Conservation (phyloP, 2,888 invertebrate genomes). For the Ectemnius cavifrons region DNA sequence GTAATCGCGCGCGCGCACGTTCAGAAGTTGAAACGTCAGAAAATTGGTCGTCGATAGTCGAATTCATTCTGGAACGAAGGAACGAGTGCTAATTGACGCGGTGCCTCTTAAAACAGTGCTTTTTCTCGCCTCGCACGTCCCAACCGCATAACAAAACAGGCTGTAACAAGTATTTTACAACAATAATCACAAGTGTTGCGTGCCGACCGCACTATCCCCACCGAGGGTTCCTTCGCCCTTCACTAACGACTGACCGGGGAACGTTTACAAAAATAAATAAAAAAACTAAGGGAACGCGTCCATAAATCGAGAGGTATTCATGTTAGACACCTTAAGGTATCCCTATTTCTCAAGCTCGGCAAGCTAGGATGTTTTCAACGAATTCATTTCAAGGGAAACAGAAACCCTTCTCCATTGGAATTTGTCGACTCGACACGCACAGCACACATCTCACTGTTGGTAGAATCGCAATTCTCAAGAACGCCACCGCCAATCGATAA, state of each 20-base stretch:
- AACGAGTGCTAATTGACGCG: background rate
- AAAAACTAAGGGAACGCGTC: background rate
- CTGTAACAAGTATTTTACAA: conserved; percentile 43
- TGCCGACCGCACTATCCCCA: background rate
- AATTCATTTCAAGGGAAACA: too few relatives aligned
- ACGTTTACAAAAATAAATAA: background rate
- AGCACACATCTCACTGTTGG: conserved; percentile 49
- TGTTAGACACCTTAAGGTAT: too few relatives aligned
- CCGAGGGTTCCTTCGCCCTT: conserved; percentile 15
- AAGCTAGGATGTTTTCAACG: too few relatives aligned
- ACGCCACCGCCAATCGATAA: conserved; percentile 43
- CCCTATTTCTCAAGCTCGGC: too few relatives aligned
- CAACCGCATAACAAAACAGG: conserved; percentile 29
- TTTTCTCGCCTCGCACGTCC: background rate
- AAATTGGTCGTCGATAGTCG: too few relatives aligned
- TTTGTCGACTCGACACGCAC: conserved; percentile 25
- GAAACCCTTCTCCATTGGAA: too few relatives aligned
- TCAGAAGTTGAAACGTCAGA: too few relatives aligned
- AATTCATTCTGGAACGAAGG: conserved; percentile 20
- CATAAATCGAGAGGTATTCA: conserved; percentile 3
- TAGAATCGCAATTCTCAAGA: conserved; percentile 18
- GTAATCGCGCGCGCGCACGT: too few relatives aligned
- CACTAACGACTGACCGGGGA: conserved; percentile 24
- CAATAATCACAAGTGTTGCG: conserved; percentile 21
- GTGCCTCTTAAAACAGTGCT: background rate